Evolutionary conservation across 2,888 invertebrate species (phyloP).

Genomic region (Caenorhabditis japonica): DNA sequence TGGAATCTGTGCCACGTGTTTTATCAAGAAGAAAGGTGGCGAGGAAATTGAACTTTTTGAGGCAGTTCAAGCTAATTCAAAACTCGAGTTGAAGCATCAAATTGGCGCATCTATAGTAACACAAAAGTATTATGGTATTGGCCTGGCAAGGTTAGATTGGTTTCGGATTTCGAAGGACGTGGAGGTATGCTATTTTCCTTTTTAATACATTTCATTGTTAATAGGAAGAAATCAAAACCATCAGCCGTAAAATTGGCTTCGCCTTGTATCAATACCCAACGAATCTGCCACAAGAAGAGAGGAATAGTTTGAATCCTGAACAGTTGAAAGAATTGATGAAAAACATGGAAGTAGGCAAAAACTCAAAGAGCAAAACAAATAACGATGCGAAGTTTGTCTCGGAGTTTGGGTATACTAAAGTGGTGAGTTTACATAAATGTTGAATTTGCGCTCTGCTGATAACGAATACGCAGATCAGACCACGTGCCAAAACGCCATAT

Average conservation of each 20-base stretch:
- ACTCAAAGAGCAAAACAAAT: constrained; percentile 31
- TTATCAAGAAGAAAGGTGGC: constrained; percentile 50
- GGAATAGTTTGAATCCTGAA: constrained; percentile 41
- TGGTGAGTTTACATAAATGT: constrained; percentile 4
- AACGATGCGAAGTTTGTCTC: constrained; percentile 37
- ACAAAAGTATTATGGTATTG: constrained; percentile 51
- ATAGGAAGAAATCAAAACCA: constrained; percentile 46
- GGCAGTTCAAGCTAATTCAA: constrained; percentile 50
- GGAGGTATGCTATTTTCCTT: no score
- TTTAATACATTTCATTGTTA: not conserved
- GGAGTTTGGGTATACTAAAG: constrained; percentile 50
- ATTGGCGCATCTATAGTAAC: constrained; percentile 56
- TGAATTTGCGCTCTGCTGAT: not conserved
- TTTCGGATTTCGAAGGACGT: constrained; percentile 33
- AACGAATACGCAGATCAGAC: not conserved
- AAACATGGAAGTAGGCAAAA: constrained; percentile 24
- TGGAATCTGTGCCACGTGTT: constrained; percentile 56
- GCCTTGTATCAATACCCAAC: constrained; percentile 54
- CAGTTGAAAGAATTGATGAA: constrained; percentile 47
- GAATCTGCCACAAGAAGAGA: constrained; percentile 49
- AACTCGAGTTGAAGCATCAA: constrained; percentile 46
- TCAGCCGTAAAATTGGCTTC: constrained; percentile 53
- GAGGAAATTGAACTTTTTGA: constrained; percentile 53
- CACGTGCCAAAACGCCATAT: no score
- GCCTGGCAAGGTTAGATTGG: constrained; percentile 49